Evolutionary conservation across 2,113 vertebrate species (phyloP), one percentile per base, ranked within the genome.

Genomic region (Electrona antarctica): DNA sequence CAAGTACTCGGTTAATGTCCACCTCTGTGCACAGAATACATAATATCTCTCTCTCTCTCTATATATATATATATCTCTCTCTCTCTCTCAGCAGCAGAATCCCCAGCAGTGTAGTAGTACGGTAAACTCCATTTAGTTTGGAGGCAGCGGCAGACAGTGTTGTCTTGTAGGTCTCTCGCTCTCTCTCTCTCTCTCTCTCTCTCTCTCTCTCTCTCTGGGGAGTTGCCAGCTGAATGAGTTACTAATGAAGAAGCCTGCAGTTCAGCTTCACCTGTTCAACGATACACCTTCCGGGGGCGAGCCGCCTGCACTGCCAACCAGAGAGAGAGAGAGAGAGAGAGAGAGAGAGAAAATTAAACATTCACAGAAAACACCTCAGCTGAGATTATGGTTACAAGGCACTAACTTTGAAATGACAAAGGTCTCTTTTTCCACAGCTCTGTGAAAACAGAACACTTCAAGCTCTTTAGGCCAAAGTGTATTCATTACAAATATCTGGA

Each of bases 361-460:
- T 92, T 88, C 81, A 91, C 85, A 92, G 84, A 86, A 84, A 78
- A 69, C 81, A 78, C 60, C 77, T 77, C 67, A 81, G 81, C 82
- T 85, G 64, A 80, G 74, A 85, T 67, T 4, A 13, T 55, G 57
- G 79, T 82, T 80, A 81, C 82, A 84, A 87, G 82, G 71, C 78
- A 83, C 79, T 76, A 85, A 89, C 79, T 85, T 77, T 52, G 8
- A 55, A 73, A 41, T 61, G 21, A 41, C 33, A 41, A 41, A 41
- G 33, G 3, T 41, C 5, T 41, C 1, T 41, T 41, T 41, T 41
- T 41, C 21, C 21, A 41, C 33, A 1, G 33, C 33, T 41, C 33
- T 41, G 33, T 41, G 33, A 21, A 21, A 21, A 21, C 21, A 21
- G 21, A 21, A 21, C 21, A 21, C 21, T 21, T 21, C 21, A 21